phyloP scores from a whole-genome alignment of 2,113 vertebrate species.

The Tretioscincus oriximinensis region DNA sequence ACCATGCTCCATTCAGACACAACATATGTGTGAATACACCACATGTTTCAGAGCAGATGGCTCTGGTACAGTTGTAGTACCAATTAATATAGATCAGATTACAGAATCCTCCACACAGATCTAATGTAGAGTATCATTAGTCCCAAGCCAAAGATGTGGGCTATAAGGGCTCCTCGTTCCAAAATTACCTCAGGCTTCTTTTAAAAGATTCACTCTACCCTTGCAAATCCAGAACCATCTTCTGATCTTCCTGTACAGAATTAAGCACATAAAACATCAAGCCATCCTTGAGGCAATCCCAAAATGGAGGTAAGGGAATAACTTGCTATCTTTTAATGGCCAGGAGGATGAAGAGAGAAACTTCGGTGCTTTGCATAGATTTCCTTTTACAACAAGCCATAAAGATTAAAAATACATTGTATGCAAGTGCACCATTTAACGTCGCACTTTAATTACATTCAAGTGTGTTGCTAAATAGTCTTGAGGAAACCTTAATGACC shows the following conservation, averaged over 20 bases:
- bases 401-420: constrained; percentile 85
- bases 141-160: too few relatives aligned
- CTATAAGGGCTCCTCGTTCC: too few relatives aligned
- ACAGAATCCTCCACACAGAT: too few relatives aligned
- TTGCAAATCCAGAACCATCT: constrained; percentile 2
- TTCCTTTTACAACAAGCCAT: constrained; percentile 79
- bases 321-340: constrained; percentile 60
- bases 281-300: constrained; percentile 45
- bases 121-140: too few relatives aligned
- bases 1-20: too few relatives aligned
- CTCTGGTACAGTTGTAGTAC: too few relatives aligned
- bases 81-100: too few relatives aligned
- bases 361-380: constrained; percentile 71
- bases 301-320: constrained; percentile 17
- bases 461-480: constrained; percentile 83
- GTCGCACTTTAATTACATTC: constrained; percentile 81
- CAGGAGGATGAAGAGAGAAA: constrained; percentile 67
- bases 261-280: constrained; percentile 25
- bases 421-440: constrained; percentile 76
- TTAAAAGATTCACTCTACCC: constrained; percentile 18
- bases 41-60: too few relatives aligned
- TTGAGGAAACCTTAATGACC: constrained; percentile 86
- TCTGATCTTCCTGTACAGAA: constrained; percentile 35
- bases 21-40: too few relatives aligned
- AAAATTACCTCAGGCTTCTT: constrained; percentile 16